Evolutionary conservation across 92 coral and sea anemone species (phyloP), one percentile per base, ranked within the genome.

Genomic region (Bergia puertoricense): DNA sequence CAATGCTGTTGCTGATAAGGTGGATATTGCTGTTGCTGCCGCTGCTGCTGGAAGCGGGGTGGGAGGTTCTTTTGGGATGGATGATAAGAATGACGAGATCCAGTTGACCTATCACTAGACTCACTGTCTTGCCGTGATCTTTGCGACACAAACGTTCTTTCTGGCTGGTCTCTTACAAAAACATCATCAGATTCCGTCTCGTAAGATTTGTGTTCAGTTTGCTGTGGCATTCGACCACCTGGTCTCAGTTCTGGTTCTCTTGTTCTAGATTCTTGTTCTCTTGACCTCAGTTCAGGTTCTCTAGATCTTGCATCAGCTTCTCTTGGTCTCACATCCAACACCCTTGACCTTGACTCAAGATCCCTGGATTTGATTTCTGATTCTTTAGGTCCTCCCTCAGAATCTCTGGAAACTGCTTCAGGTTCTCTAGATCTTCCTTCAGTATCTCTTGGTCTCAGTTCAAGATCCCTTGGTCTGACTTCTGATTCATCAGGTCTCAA

Each of bases 41-140:
- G 85, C 83, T 91, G 97, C 38, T 90, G 93, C 56, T 89, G 96
- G 69, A 95, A 95, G 15, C 98, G 90, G 73, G 98, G 98, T 62
- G 98, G 98, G 73, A 95, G 86, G 71, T 91, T 93, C 78, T 94
- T 91, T 67, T 91, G 93, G 76, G 87, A 92, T 73, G 92, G 93
- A 81, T 89, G 92, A 89, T 91, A 92, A 51, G 94, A 85, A 43
- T 95, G 92, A 0, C 96, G 88, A 39, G 90, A 51, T 68, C 91
- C 93, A 66, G 92, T 73, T 15, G 93, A 91, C 9, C 89, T 86
- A 81, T 95, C 98, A 87, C 98, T 95, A 0, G 98, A 95, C 37
- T 95, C 98, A 51, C 98, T 95, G 89, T 95, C 98, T 43, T 90
- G 91, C 79, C 98, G 88, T 62, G 88, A 85, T 50, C 98, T 86